Evolutionary conservation across 2,888 invertebrate genomes (phyloP).

Genomic region (Caenorhabditis sp.): DNA sequence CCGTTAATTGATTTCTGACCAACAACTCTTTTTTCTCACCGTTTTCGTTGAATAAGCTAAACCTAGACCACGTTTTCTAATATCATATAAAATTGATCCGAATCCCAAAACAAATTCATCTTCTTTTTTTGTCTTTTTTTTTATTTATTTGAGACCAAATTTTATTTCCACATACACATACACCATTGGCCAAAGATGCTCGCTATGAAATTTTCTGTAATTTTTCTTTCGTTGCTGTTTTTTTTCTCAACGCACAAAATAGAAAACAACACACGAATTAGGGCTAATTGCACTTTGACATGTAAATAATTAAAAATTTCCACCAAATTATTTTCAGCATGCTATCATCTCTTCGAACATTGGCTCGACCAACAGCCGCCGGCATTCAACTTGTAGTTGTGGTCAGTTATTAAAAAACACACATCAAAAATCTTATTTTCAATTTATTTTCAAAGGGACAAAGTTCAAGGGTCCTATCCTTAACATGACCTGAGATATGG

Average conservation of each 20-base stretch:
- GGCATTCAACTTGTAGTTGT: slow-evolving; percentile 36
- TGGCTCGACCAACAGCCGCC: slow-evolving; percentile 29
- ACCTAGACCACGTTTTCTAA: no score
- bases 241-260: not conserved
- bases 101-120: no score
- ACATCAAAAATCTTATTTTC: no score
- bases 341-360: slow-evolving; percentile 21
- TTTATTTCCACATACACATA: no score
- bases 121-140: no score
- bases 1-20: no score
- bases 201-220: not conserved
- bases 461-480: not conserved
- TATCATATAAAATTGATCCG: no score
- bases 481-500: slow-evolving; percentile 3
- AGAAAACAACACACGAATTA: no score
- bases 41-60: no score
- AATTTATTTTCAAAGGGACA: not conserved
- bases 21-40: no score
- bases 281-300: no score
- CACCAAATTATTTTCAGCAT: slow-evolving; percentile 3
- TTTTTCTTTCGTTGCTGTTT: slow-evolving; percentile 7
- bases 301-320: not conserved
- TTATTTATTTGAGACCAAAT: no score
- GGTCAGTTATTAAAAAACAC: slow-evolving; percentile 16
- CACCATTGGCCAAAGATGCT: not conserved